Base-by-base conservation (phyloP, 2,113 vertebrate species). In the Otocyon megalotis region DNA sequence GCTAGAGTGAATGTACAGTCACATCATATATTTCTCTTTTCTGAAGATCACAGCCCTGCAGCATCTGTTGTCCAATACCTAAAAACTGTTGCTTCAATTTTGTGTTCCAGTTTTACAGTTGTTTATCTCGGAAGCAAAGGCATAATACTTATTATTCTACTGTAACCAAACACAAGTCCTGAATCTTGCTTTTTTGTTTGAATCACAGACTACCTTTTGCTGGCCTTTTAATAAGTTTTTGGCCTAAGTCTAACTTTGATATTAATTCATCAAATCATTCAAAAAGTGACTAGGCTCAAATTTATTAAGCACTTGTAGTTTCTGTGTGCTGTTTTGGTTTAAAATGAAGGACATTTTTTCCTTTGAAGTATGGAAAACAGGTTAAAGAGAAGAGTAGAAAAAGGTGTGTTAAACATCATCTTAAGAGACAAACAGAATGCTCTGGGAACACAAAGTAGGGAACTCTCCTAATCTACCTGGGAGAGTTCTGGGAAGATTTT, bases 341-440 rank as follows among this genome's bases (percentile, higher is more conserved):
- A 87, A 81, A 72, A 71, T 79, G 14, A 86, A 35, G 54, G 53
- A 35, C 17, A 77, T 54, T 81, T 87, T 72, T 48, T 65, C 43
- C 48, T 96, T 74, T 58, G 48, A 17, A 63, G 15, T 26, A 87
- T 28, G n/a, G 43, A 92, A 86, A 19, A 83, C n/a, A 76, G 54
- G n/a, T 72, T 81, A 87, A 72, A 92, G 20, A 90, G 54, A 93
- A 84, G 48, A 53, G 37, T 37, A 92, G 63, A 82, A 13, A 92
- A 92, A 92, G 48, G 16, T 43, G 6, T 48, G 13, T 56, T 82
- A 82, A 81, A 79, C 32, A 95, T 28, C 53, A 19, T 56, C 58
- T 28, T 53, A 81, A 48, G 43, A 72, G 54, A 95, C 53, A 48
- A n/a, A 79, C 26, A 43, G 11, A 20, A 30, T 48, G 15, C 48